Percentiles rank a stretch among this genome's conserved stretches.
Evolutionary conservation across 2,113 vertebrate genomes (phyloP).

Genomic region (Sialia sialis): DNA sequence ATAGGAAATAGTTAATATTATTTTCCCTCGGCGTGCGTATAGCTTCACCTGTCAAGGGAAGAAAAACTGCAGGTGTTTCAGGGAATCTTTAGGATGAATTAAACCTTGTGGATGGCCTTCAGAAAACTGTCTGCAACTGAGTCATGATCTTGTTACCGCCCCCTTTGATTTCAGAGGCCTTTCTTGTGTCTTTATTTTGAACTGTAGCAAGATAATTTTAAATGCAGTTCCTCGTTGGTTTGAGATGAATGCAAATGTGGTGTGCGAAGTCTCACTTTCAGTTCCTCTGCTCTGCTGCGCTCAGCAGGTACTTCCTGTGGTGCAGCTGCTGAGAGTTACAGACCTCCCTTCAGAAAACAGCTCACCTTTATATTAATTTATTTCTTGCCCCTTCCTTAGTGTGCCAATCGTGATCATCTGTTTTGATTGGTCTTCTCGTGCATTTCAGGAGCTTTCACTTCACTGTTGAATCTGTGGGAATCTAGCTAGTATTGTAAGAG

Average conservation of each 20-base stretch:
- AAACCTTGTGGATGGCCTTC: neutral
- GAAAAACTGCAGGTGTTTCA: neutral
- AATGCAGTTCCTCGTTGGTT: neutral
- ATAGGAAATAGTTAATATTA: neutral
- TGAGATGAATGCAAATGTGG: neutral
- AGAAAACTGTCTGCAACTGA: neutral
- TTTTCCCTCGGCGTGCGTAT: fast-evolving
- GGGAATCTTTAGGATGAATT: neutral
- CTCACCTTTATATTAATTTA: neutral
- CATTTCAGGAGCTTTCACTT: neutral
- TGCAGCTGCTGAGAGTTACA: neutral
- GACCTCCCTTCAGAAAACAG: neutral
- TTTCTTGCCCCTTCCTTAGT: neutral
- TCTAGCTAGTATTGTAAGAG: neutral
- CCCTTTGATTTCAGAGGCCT: neutral
- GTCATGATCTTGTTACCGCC: neutral
- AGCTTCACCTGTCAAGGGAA: neutral
- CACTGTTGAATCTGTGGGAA: neutral
- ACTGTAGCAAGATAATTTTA: neutral
- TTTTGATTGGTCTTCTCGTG: neutral
- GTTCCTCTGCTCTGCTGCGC: neutral
- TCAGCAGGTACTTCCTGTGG: neutral
- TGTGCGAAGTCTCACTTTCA: neutral
- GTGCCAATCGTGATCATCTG: neutral
- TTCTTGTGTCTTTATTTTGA: neutral